Conservation (phyloP, 2,888 invertebrate genomes). For the Chydorus sphaericus region DNA sequence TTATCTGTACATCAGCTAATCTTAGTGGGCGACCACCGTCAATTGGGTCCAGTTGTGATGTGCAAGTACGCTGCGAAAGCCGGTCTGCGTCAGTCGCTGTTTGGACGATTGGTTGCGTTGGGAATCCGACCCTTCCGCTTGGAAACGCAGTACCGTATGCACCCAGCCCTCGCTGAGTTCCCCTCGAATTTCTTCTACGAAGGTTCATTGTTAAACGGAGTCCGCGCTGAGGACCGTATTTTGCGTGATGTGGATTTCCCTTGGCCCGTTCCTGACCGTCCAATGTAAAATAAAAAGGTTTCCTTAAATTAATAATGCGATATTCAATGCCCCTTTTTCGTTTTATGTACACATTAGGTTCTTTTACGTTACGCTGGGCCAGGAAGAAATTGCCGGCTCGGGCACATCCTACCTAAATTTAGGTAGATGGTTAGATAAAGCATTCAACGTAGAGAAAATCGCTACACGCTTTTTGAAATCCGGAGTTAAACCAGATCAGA, state of each 20-base stretch:
- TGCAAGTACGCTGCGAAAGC: constrained; percentile 97
- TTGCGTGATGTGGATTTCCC: constrained; percentile 86
- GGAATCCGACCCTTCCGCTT: constrained; percentile 93
- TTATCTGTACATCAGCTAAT: constrained; percentile 43
- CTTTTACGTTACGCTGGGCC: constrained; percentile 88
- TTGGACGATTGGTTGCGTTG: constrained; percentile 90
- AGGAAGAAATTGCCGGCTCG: constrained; percentile 96
- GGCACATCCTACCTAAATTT: constrained; percentile 97
- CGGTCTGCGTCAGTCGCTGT: constrained; percentile 89
- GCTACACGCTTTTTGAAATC: constrained; percentile 86
- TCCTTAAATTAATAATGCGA: too few species aligned
- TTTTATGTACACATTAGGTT: too few species aligned
- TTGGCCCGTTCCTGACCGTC: constrained; percentile 91
- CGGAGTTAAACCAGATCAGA: constrained; percentile 93
- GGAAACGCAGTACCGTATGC: constrained; percentile 98
- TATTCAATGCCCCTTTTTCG: too few species aligned
- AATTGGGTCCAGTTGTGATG: constrained; percentile 97
- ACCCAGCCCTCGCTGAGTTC: constrained; percentile 90
- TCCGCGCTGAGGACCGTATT: constrained; percentile 88
- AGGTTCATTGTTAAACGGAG: constrained; percentile 95
- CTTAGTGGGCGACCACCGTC: constrained; percentile 97
- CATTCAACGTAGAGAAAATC: constrained; percentile 95
- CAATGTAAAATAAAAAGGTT: too few species aligned
- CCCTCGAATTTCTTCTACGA: constrained; percentile 99
- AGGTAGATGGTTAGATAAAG: constrained; percentile 97